phyloP scores from a whole-genome alignment of 2,888 invertebrate genomes.

The Gastracanthus pulcherrimus region DNA sequence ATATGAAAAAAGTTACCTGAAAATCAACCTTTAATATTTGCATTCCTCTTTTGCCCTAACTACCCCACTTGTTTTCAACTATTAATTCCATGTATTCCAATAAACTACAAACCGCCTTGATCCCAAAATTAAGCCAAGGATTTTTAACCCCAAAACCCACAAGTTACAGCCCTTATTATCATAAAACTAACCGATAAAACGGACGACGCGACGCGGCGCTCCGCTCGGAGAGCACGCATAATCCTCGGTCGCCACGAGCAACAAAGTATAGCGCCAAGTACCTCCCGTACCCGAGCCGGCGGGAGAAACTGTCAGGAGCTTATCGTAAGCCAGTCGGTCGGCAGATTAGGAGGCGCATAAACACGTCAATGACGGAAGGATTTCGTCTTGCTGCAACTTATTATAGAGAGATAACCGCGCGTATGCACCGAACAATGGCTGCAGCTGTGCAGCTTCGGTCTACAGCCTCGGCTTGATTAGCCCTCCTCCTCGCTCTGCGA shows the following conservation, averaged over 20 bases:
- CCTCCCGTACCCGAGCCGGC: neutral
- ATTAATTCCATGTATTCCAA: too few species aligned
- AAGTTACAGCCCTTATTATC: neutral
- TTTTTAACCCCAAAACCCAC: neutral
- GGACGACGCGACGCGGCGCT: neutral
- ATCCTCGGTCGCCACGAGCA: neutral
- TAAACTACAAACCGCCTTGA: too few species aligned
- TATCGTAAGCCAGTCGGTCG: conserved; percentile 27
- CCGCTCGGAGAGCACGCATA: conserved; percentile 34
- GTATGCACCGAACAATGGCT: neutral
- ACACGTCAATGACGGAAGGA: conserved; percentile 29
- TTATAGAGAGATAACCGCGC: neutral
- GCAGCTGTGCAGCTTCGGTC: too few species aligned
- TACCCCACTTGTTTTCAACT: too few species aligned
- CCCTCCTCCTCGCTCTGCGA: neutral
- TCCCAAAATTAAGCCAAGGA: too few species aligned
- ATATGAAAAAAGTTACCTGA: too few species aligned
- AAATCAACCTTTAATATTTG: too few species aligned
- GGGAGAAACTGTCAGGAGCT: conserved; percentile 14
- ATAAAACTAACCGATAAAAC: conserved; percentile 14
- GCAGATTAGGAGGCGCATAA: conserved; percentile 39
- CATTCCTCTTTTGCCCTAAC: too few species aligned
- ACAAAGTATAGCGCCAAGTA: too few species aligned
- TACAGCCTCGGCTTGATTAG: neutral
- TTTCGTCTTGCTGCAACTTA: conserved; percentile 23